Conservation (phyloP, 2,113 vertebrate genomes). For the Vanacampus margaritifer region DNA sequence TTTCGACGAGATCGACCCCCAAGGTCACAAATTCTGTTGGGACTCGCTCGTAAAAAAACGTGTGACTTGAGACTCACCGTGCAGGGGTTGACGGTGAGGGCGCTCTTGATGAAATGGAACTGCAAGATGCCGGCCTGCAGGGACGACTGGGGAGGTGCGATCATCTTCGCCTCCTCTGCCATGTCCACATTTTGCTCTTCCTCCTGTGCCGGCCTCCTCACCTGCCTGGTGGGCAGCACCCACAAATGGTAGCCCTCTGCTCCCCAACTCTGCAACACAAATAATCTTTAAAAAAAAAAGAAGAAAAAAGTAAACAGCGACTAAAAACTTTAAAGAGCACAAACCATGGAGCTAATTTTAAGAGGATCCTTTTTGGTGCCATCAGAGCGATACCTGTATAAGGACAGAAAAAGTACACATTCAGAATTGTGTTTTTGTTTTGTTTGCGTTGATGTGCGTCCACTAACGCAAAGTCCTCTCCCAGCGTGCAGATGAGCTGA, state of each 20-base stretch:
- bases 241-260: conserved; percentile 96
- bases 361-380: conserved; percentile 95
- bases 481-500: conserved; percentile 96
- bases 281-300: background rate
- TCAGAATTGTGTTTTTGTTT: background rate
- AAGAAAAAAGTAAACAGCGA: background rate
- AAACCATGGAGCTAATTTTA: conserved; percentile 96
- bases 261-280: conserved; percentile 85
- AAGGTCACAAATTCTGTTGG: too few relatives aligned
- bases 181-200: conserved; percentile 41
- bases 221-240: conserved; percentile 80
- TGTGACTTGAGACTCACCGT: conserved; percentile 79
- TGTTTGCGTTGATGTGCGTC: conserved; percentile 8
- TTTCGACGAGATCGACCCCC: too few relatives aligned
- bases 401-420: background rate
- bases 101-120: conserved; percentile 97
- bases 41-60: too few relatives aligned
- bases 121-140: conserved; percentile 84
- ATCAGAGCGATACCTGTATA: conserved; percentile 86
- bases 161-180: conserved; percentile 32
- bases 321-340: conserved; percentile 16
- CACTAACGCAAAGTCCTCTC: conserved; percentile 95
- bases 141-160: conserved; percentile 46
- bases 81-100: conserved; percentile 94
- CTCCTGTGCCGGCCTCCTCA: conserved; percentile 50